phyloP scores from a whole-genome alignment of 1,140 invertebrate genomes.

The Dendrolimus kikuchii region DNA sequence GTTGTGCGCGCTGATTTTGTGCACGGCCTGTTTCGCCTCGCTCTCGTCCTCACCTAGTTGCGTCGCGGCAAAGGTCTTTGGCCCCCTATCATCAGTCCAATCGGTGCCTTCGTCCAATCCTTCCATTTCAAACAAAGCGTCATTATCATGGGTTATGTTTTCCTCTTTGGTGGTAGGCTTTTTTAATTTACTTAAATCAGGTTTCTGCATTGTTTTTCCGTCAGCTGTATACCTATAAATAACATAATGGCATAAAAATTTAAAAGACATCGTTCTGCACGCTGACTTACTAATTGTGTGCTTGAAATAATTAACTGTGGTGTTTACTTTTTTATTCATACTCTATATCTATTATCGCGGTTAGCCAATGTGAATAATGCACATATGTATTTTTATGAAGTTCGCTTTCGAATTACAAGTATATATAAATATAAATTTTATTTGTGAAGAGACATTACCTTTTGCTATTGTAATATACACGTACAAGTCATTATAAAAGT shows the following conservation, averaged over 20 bases:
- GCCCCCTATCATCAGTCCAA: slow-evolving; percentile 40
- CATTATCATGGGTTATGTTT: slow-evolving; percentile 52
- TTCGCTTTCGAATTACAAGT: slow-evolving; percentile 24
- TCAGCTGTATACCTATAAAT: slow-evolving; percentile 62
- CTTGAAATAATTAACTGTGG: too few species aligned
- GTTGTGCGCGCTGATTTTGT: slow-evolving; percentile 74
- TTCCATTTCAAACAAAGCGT: slow-evolving; percentile 80
- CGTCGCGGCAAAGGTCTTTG: slow-evolving; percentile 62
- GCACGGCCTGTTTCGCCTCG: slow-evolving; percentile 61
- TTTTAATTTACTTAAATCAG: slow-evolving; percentile 57
- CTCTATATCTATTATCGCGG: too few species aligned
- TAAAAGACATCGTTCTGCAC: too few species aligned
- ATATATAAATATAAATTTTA: slow-evolving; percentile 1
- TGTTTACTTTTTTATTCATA: too few species aligned
- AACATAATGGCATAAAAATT: too few species aligned
- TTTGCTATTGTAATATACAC: too few species aligned
- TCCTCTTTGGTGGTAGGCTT: slow-evolving; percentile 58
- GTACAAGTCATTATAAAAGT: too few species aligned
- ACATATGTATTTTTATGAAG: slow-evolving; percentile 8
- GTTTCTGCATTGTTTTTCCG: slow-evolving; percentile 63
- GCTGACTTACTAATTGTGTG: too few species aligned
- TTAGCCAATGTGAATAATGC: slow-evolving; percentile 13
- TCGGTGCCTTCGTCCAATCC: slow-evolving; percentile 70
- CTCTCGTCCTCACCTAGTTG: slow-evolving; percentile 55
- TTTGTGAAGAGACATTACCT: too few species aligned